These are phyloP conservation scores for Cheilosia urbana DNA, from an alignment of 2,888 invertebrate genomes.

Conservation along the genomic window DNA sequence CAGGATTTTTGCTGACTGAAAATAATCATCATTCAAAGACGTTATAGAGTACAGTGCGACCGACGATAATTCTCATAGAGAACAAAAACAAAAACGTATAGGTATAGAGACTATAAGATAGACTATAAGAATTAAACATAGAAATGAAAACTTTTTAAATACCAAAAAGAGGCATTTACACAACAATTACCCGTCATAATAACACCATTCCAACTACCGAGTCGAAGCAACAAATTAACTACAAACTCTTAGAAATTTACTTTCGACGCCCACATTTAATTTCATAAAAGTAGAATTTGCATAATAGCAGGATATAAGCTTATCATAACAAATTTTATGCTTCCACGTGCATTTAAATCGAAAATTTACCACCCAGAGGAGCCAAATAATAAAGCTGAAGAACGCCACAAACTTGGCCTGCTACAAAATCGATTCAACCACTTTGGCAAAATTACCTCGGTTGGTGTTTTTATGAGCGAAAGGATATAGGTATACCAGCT, in stretches of 20 bases:
- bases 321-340: conserved; percentile 61
- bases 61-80: no score
- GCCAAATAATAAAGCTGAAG: conserved; percentile 51
- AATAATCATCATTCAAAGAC: no score
- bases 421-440: conserved; percentile 57
- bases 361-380: conserved; percentile 63
- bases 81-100: no score
- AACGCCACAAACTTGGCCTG: conserved; percentile 49
- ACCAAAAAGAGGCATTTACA: no score
- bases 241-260: conserved; percentile 5
- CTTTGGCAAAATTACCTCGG: conserved; percentile 62
- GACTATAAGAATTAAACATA: no score
- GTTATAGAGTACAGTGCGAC: no score
- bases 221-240: conserved; percentile 6
- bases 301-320: conserved; percentile 45
- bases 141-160: no score
- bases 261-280: not conserved
- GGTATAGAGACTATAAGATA: no score
- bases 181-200: no score
- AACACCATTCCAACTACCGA: not conserved
- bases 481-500: conserved; percentile 27
- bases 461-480: conserved; percentile 44
- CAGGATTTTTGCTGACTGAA: no score
- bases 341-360: conserved; percentile 67
- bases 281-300: conserved; percentile 23